Evolutionary conservation across 2,113 vertebrate genomes (phyloP).

Genomic region (Ctenomys sociabilis): DNA sequence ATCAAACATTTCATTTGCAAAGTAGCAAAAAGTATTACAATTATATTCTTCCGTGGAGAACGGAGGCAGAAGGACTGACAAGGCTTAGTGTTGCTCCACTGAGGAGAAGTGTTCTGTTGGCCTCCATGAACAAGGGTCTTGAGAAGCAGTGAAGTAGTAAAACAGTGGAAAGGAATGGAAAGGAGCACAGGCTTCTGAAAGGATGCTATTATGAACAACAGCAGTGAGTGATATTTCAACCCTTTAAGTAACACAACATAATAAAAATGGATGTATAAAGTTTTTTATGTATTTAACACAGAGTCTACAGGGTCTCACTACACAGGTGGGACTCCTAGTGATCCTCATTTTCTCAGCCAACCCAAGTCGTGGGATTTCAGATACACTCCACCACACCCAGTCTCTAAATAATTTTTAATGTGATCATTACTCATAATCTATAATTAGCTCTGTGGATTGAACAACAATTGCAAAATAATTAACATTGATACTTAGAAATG

Average conservation of each 20-base stretch:
- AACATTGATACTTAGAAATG: not conserved
- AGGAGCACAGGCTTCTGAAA: not conserved
- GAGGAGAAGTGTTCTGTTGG: not conserved
- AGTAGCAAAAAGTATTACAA: not conserved
- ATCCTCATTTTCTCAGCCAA: no score
- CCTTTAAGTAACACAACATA: not conserved
- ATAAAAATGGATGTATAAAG: not conserved
- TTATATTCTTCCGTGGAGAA: not conserved
- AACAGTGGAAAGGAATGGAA: not conserved
- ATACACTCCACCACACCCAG: no score
- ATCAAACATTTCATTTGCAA: not conserved
- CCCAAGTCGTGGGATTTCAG: no score
- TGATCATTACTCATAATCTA: not conserved
- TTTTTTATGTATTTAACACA: no score
- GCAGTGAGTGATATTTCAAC: not conserved
- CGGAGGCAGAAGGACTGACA: not conserved
- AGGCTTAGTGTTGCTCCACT: not conserved
- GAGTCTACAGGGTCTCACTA: no score
- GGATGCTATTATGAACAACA: not conserved
- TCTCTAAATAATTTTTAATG: not conserved
- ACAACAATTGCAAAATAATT: not conserved
- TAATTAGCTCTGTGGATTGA: not conserved
- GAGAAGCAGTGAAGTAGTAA: not conserved
- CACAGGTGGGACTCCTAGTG: no score
- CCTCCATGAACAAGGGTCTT: rapidly evolving